These are phyloP conservation scores for Tragelaphus imberbis DNA, from an alignment of 2,113 vertebrate genomes.

Conservation along the genomic window DNA sequence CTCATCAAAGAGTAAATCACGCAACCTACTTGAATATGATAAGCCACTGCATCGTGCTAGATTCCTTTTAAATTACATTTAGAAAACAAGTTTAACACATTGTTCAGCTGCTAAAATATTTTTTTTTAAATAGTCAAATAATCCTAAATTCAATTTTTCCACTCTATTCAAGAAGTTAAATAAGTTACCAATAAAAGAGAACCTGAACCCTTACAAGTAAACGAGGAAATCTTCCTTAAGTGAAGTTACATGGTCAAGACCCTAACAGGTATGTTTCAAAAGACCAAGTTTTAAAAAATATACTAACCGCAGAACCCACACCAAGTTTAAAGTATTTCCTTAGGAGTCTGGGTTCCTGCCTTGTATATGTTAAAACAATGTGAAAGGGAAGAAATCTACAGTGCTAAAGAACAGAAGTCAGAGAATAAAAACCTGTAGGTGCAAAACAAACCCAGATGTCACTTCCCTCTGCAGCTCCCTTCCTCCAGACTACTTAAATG, in stretches of 20 bases:
- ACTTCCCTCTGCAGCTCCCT: neutral
- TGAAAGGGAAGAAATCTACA: slow-evolving; percentile 4
- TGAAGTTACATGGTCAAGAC: neutral
- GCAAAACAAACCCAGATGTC: neutral
- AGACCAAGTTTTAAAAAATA: neutral
- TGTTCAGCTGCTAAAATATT: neutral
- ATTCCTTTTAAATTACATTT: slow-evolving; percentile 19
- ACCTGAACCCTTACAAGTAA: neutral
- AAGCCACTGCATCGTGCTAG: neutral
- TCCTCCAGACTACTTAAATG: neutral
- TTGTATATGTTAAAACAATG: neutral
- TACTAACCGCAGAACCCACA: neutral
- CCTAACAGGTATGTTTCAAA: neutral
- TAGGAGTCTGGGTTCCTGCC: neutral
- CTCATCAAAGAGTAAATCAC: slow-evolving; percentile 7
- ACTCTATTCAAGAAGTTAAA: slow-evolving; percentile 29
- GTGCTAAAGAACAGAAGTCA: neutral
- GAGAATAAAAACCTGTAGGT: neutral
- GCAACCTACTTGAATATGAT: neutral
- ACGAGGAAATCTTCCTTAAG: slow-evolving; percentile 24
- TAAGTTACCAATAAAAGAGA: neutral
- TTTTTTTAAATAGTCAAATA: neutral
- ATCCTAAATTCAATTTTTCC: neutral
- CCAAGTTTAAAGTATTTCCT: neutral
- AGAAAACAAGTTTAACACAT: neutral